These are phyloP conservation scores for Lethocerus indicus DNA, from an alignment of 1,140 invertebrate genomes.

Conservation along the genomic window DNA sequence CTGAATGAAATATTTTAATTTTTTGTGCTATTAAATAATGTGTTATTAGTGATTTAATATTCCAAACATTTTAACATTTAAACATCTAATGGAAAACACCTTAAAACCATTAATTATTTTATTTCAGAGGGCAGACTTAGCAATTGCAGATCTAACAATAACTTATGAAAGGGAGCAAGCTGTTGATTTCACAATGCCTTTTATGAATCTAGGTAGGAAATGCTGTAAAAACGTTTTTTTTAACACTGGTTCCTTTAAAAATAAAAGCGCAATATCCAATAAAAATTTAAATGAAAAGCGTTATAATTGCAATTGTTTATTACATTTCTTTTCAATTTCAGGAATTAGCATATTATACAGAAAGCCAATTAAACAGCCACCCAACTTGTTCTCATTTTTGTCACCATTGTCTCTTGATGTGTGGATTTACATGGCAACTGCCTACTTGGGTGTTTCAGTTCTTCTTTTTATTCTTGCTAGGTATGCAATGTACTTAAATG, in stretches of 20 bases:
- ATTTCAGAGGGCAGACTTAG: constrained; percentile 69
- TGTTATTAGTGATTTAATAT: too few relatives aligned
- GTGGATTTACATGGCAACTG: constrained; percentile 92
- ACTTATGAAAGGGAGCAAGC: constrained; percentile 78
- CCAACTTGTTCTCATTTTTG: constrained; percentile 82
- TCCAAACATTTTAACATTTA: too few relatives aligned
- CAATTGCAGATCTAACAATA: constrained; percentile 85
- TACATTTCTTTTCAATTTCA: constrained; percentile 18
- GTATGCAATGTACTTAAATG: too few relatives aligned
- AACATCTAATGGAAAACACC: too few relatives aligned
- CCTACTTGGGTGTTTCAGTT: constrained; percentile 82
- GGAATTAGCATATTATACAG: constrained; percentile 83
- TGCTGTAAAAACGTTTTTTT: background rate
- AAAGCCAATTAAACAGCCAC: constrained; percentile 77
- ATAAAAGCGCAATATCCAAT: background rate
- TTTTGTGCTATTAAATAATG: too few relatives aligned
- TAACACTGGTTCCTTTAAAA: background rate
- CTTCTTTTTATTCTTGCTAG: constrained; percentile 84
- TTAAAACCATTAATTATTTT: too few relatives aligned
- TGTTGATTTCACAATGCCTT: constrained; percentile 90
- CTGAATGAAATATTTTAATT: too few relatives aligned
- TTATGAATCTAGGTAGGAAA: constrained; percentile 69
- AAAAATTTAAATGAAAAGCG: background rate
- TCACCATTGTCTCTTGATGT: constrained; percentile 86
- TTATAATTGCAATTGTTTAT: background rate